Conservation (phyloP, 2,113 vertebrate genomes). For the Melanocharis versteri region DNA sequence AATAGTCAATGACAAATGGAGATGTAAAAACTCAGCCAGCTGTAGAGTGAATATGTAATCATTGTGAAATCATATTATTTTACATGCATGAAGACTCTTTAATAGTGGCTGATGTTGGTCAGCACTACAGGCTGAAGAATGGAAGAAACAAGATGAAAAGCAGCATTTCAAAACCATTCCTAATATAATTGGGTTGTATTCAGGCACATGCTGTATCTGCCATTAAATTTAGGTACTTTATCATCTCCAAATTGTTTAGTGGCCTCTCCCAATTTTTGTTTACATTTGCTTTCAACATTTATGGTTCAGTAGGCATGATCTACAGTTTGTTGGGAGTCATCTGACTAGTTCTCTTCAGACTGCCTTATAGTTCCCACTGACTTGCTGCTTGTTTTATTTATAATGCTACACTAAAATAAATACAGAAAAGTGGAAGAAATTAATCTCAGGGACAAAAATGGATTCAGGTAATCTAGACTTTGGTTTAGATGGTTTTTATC, state of each 20-base stretch:
- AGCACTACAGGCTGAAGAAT: slow-evolving; percentile 79
- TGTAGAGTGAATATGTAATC: slow-evolving; percentile 99
- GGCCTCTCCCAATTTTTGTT: slow-evolving; percentile 26
- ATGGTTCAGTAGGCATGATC: slow-evolving; percentile 31
- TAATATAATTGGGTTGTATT: slow-evolving; percentile 56
- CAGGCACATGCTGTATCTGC: slow-evolving; percentile 31
- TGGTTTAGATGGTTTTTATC: not conserved
- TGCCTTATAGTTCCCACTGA: not conserved
- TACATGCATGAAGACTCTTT: slow-evolving; percentile 98
- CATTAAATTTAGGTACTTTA: slow-evolving; percentile 53
- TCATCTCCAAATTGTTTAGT: slow-evolving; percentile 44
- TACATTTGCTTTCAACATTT: slow-evolving; percentile 47
- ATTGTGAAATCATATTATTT: slow-evolving; percentile 99
- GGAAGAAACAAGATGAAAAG: slow-evolving; percentile 72
- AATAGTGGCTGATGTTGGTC: slow-evolving; percentile 95
- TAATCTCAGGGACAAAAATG: not conserved
- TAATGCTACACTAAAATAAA: not conserved
- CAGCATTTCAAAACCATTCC: slow-evolving; percentile 62
- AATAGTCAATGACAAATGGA: slow-evolving; percentile 99
- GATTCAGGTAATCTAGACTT: not conserved
- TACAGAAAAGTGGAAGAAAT: not conserved
- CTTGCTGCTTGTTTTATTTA: slow-evolving; percentile 13
- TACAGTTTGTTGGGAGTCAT: slow-evolving; percentile 20
- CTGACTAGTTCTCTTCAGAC: not conserved
- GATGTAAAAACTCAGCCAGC: slow-evolving; percentile 99